Evolutionary conservation across 2,888 invertebrate genomes (phyloP).

Genomic region (Oegoconia quadripuncta): DNA sequence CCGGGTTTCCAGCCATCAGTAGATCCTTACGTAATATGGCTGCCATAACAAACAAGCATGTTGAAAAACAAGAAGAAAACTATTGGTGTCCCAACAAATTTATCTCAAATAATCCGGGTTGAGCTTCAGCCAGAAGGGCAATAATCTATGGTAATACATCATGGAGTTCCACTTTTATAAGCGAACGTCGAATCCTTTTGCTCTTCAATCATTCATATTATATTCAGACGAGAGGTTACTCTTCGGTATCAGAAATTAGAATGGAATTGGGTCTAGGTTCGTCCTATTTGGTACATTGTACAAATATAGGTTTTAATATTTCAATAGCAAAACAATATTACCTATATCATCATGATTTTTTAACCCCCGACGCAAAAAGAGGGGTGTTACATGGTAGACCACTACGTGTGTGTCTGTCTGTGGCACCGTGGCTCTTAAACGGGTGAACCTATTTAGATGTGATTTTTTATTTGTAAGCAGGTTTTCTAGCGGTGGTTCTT

Average conservation of each 20-base stretch:
- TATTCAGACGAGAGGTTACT: conserved; percentile 7
- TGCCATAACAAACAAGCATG: conserved; percentile 17
- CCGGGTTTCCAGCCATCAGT: not conserved
- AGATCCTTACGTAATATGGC: conserved; percentile 15
- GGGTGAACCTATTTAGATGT: too few relatives aligned
- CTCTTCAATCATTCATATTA: conserved; percentile 27
- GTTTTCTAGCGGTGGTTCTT: too few relatives aligned
- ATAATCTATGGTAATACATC: conserved; percentile 20
- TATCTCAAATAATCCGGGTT: conserved; percentile 21
- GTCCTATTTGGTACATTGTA: too few relatives aligned
- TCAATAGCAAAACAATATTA: too few relatives aligned
- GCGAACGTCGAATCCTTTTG: conserved; percentile 19
- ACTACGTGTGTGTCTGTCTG: too few relatives aligned
- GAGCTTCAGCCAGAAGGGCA: conserved; percentile 17
- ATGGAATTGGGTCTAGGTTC: not conserved
- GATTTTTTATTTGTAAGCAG: too few relatives aligned
- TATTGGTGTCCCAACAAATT: conserved; percentile 20
- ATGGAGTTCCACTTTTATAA: conserved; percentile 20
- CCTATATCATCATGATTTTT: too few relatives aligned
- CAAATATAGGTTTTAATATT: too few relatives aligned
- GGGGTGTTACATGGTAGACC: too few relatives aligned
- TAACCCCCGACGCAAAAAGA: too few relatives aligned
- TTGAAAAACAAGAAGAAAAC: conserved; percentile 19
- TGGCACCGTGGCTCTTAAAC: too few relatives aligned
- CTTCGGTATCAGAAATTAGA: not conserved